Evolutionary conservation across 2,888 invertebrate genomes (phyloP).

Genomic region (Branchellion lobata): DNA sequence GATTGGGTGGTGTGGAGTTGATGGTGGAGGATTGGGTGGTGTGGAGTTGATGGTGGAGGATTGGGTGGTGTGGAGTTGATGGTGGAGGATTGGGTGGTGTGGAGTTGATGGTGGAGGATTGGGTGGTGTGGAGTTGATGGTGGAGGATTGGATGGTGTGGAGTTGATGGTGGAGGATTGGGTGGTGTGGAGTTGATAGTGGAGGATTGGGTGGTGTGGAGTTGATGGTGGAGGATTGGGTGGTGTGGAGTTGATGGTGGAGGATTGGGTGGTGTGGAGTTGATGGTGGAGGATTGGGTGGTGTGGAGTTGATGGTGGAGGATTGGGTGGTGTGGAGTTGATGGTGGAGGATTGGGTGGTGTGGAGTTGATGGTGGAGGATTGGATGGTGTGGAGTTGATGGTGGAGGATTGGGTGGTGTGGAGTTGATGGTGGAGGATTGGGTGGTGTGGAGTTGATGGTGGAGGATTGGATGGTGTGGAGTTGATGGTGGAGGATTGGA

Average conservation of each 20-base stretch:
- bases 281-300: neutral
- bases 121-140: too few relatives aligned
- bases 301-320: neutral
- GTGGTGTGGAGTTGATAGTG: neutral
- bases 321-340: neutral
- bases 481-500: neutral
- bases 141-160: too few relatives aligned
- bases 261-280: too few relatives aligned
- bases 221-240: neutral
- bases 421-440: too few relatives aligned
- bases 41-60: neutral
- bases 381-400: neutral
- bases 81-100: neutral
- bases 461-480: too few relatives aligned
- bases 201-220: too few relatives aligned
- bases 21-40: too few relatives aligned
- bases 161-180: neutral
- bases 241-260: neutral
- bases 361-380: neutral
- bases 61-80: neutral
- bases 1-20: neutral
- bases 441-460: too few relatives aligned
- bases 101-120: too few relatives aligned
- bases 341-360: too few relatives aligned
- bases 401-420: neutral